Conservation (phyloP, 1,140 invertebrate species). For the Drosophila sulfurigaster region DNA sequence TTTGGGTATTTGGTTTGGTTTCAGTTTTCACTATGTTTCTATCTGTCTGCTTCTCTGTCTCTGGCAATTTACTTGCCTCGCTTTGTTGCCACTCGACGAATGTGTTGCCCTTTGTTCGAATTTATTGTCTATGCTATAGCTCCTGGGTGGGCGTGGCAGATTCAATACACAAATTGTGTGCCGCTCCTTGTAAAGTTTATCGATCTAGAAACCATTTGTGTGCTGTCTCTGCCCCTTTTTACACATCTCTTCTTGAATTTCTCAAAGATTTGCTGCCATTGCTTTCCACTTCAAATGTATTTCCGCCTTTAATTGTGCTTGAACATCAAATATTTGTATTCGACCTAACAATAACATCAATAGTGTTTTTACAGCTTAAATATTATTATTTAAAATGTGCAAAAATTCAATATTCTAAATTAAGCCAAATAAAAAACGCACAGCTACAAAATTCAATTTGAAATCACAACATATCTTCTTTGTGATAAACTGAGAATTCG, state of each 20-base stretch:
- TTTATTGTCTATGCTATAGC: constrained; percentile 70
- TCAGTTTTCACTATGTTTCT: constrained; percentile 57
- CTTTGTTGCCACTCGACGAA: constrained; percentile 65
- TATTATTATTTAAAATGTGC: too few relatives aligned
- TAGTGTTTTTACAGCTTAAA: too few relatives aligned
- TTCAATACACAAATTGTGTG: constrained; percentile 61
- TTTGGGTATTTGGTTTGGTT: constrained; percentile 70
- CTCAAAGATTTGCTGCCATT: constrained; percentile 22
- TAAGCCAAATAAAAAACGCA: too few relatives aligned
- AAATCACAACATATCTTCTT: too few relatives aligned
- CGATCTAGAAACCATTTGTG: constrained; percentile 60
- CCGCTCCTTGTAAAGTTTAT: constrained; percentile 58
- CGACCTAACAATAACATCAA: background rate
- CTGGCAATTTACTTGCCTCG: constrained; percentile 50
- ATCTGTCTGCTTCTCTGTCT: constrained; percentile 18
- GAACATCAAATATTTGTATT: constrained; percentile 1
- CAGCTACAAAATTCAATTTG: too few relatives aligned
- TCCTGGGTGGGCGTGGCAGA: constrained; percentile 26
- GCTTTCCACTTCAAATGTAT: constrained; percentile 13
- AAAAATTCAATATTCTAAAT: too few relatives aligned
- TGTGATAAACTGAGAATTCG: too few relatives aligned
- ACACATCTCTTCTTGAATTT: constrained; percentile 30
- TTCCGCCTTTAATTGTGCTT: constrained; percentile 53
- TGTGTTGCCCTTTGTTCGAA: constrained; percentile 75
- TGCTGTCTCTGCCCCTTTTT: constrained; percentile 46